Conservation (phyloP, 2,113 vertebrate species). For the Lasiurus borealis region DNA sequence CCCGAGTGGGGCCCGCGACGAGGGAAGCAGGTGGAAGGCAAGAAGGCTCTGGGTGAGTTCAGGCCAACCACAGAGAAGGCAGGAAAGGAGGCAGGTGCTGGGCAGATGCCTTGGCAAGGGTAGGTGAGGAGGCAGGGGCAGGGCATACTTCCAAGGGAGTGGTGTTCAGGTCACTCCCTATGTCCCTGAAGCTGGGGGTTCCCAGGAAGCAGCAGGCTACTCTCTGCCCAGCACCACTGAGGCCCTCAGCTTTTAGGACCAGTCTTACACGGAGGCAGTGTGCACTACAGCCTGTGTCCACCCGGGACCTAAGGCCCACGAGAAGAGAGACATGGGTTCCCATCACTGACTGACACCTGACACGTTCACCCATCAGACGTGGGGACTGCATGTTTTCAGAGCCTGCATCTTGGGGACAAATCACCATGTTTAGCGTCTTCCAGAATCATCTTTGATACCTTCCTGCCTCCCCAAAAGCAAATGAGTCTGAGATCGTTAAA, state of each 20-base stretch:
- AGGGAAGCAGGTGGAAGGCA: neutral
- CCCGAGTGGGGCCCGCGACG: rapidly evolving
- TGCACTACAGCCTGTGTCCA: neutral
- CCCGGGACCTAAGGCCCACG: rapidly evolving
- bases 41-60: neutral
- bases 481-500: neutral
- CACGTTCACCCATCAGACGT: rapidly evolving
- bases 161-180: neutral
- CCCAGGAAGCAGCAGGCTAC: neutral
- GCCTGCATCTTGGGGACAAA: rapidly evolving
- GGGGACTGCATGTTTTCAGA: neutral
- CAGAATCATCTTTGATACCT: neutral
- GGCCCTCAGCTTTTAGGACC: neutral
- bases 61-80: neutral
- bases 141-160: rapidly evolving
- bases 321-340: neutral
- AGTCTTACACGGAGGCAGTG: neutral
- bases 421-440: neutral
- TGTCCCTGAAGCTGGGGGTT: neutral
- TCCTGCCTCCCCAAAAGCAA: neutral
- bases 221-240: neutral
- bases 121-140: no score
- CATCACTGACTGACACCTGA: rapidly evolving
- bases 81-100: neutral
- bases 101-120: no score